Evolutionary conservation across 2,113 vertebrate species (phyloP).

Genomic region (Catharus minimus): DNA sequence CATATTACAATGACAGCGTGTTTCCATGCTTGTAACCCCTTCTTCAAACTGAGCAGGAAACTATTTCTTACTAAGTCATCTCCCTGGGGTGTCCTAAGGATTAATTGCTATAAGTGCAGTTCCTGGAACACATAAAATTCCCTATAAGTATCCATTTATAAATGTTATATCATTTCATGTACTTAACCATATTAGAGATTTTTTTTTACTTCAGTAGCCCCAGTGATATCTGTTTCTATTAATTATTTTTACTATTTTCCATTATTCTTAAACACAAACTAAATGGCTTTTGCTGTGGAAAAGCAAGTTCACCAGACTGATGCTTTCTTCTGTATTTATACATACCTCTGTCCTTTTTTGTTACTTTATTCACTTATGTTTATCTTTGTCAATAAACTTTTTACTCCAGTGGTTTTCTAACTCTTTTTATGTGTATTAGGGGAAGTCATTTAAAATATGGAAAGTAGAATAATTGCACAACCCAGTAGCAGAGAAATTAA

Average conservation of each 20-base stretch:
- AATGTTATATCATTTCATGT: conserved; percentile 5
- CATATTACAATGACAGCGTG: background rate
- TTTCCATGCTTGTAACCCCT: background rate
- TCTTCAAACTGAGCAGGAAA: background rate
- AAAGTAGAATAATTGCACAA: background rate
- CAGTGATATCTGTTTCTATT: conserved; percentile 23
- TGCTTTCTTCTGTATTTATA: conserved; percentile 11
- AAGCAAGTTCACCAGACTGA: background rate
- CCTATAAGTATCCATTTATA: conserved; percentile 27
- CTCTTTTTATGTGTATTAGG: background rate
- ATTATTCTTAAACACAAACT: background rate
- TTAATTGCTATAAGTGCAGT: conserved; percentile 25
- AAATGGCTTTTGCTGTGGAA: background rate
- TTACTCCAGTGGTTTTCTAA: background rate
- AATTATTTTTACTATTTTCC: conserved; percentile 39
- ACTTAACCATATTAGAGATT: background rate
- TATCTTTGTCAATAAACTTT: background rate
- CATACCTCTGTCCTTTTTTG: background rate
- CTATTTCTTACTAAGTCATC: background rate
- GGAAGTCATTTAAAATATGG: background rate
- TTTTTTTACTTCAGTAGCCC: conserved; percentile 22
- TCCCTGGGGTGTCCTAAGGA: conserved; percentile 4
- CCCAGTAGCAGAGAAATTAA: background rate
- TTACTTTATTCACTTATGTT: background rate
- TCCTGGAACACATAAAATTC: conserved; percentile 40